phyloP scores from a whole-genome alignment of 2,797 vertebrate species.

The Sebastes flavidus region DNA sequence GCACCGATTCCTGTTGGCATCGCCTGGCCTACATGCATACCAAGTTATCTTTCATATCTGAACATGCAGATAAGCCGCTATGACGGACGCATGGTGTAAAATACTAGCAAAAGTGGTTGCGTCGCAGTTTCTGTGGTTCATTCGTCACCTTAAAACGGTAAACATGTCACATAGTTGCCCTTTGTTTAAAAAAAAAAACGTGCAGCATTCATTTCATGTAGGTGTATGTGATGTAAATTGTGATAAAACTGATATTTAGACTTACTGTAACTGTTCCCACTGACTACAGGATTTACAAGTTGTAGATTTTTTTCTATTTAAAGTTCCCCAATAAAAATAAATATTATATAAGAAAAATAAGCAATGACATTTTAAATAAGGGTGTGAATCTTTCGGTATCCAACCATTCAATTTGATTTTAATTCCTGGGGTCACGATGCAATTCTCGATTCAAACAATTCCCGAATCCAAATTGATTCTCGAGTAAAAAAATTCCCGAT shows the following conservation, averaged over 20 bases:
- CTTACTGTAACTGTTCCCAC: neutral
- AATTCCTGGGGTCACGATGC: no score
- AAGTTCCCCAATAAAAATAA: neutral
- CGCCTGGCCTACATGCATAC: slow-evolving; percentile 71
- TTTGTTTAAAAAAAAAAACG: neutral
- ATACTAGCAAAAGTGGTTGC: neutral
- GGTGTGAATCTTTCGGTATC: no score
- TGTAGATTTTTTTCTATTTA: neutral
- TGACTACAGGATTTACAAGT: neutral
- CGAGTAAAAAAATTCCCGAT: no score
- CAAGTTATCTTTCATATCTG: slow-evolving; percentile 40
- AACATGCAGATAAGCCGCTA: slow-evolving; percentile 30
- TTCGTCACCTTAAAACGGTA: neutral
- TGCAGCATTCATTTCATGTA: neutral
- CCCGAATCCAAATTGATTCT: neutral
- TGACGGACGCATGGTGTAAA: neutral
- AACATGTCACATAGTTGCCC: slow-evolving; percentile 7
- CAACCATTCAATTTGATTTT: no score
- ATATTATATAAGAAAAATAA: neutral
- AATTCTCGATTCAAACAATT: no score
- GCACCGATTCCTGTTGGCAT: slow-evolving; percentile 74
- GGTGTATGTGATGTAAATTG: neutral
- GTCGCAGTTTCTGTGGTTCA: slow-evolving; percentile 19
- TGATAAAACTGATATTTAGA: neutral
- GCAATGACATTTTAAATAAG: neutral